These are phyloP conservation scores for Novumbra hubbsi DNA, from an alignment of 2,797 vertebrate species.

Conservation along the genomic window DNA sequence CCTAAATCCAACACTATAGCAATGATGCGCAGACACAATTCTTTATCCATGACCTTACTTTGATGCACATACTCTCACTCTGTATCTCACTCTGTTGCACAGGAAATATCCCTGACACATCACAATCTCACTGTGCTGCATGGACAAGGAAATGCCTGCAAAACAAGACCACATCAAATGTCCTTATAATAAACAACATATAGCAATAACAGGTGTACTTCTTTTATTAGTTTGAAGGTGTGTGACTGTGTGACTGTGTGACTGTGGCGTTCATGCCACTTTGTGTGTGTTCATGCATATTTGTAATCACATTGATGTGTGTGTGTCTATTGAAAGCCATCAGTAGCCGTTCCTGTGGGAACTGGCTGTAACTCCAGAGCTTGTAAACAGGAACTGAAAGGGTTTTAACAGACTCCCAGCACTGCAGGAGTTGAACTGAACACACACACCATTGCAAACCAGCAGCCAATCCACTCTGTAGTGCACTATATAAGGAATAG, in stretches of 20 bases:
- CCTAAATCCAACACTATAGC: no score
- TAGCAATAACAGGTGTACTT: neutral
- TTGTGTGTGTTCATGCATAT: neutral
- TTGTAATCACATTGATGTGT: neutral
- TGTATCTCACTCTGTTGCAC: no score
- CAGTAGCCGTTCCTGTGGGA: conserved; percentile 42
- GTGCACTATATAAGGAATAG: no score
- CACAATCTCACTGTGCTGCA: neutral
- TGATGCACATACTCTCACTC: no score
- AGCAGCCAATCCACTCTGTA: neutral
- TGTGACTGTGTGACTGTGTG: conserved; percentile 9
- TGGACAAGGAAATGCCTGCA: neutral
- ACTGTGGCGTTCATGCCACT: no score
- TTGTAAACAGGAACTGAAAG: conserved; percentile 62
- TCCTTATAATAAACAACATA: neutral
- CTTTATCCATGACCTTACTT: no score
- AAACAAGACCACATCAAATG: neutral
- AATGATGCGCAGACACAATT: no score
- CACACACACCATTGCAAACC: conserved; percentile 7
- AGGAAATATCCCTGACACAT: no score
- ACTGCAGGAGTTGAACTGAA: conserved; percentile 44
- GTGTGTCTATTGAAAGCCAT: conserved; percentile 26
- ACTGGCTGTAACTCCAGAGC: conserved; percentile 40
- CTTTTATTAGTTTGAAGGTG: neutral
- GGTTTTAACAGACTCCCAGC: conserved; percentile 42